Percentiles rank a stretch among this genome's conserved stretches.
phyloP scores from a whole-genome alignment of 2,797 vertebrate species.

The Hephaestus fuliginosus region DNA sequence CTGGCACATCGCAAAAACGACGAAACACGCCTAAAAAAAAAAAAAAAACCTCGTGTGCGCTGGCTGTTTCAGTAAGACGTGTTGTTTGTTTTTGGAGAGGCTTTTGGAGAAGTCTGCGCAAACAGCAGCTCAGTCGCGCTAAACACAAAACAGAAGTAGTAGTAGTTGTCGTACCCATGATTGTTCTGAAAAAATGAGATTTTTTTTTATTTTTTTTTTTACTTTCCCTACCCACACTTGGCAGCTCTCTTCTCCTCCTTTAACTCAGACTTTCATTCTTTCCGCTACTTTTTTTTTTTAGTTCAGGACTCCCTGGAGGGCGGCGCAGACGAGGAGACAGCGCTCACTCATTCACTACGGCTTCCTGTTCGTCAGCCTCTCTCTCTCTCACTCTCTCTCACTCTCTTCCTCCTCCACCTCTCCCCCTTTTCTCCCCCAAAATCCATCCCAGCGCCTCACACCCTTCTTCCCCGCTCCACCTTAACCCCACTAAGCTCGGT shows the following conservation, averaged over 20 bases:
- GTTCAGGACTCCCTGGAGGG: neutral
- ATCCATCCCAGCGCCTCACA: neutral
- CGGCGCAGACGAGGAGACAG: neutral
- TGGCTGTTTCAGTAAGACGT: too few species aligned
- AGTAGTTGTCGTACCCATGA: neutral
- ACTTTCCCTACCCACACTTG: neutral
- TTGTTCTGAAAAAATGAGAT: too few species aligned
- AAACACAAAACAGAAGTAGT: neutral
- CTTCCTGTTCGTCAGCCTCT: slow-evolving; percentile 28
- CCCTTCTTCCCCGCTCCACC: neutral
- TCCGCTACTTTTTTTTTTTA: slow-evolving; percentile 42
- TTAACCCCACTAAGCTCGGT: neutral
- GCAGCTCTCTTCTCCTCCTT: neutral
- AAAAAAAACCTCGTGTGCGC: too few species aligned
- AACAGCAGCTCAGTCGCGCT: too few species aligned
- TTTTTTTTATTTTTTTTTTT: too few species aligned
- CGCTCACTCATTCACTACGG: neutral
- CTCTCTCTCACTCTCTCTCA: slow-evolving; percentile 7
- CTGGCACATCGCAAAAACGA: neutral
- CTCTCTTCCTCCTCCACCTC: slow-evolving; percentile 44
- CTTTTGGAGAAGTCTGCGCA: neutral
- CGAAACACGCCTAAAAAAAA: neutral
- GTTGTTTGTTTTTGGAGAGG: too few species aligned
- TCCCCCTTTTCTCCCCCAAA: neutral
- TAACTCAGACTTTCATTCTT: neutral